Base-by-base conservation (phyloP, 2,113 vertebrate genomes). In the Atherinomorus stipes region DNA sequence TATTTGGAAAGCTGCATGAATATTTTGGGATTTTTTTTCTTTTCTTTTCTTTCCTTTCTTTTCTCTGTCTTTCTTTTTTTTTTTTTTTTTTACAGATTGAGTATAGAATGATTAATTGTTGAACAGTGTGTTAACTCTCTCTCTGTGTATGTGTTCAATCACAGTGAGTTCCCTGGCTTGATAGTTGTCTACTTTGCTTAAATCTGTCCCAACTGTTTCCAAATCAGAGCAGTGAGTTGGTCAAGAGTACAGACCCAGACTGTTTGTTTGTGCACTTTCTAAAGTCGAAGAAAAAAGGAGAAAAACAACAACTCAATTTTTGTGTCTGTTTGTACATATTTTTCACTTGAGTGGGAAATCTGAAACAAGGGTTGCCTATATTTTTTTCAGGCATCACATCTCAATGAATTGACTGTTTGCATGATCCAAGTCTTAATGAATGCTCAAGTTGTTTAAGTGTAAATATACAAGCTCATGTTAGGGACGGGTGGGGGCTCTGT, bases 251-350 rank as follows among this genome's bases (percentile, higher is more conserved):
- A 64, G 63, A 71, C 38, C 31, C 47, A 5, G 19, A 69, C 66
- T 78, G 45, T 80, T 79, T 16, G 44, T 74, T 64, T 78, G 68
- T 85, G 88, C 89, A 88, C 73, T 89, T 91, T 91, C 69, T 76
- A 50, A 62, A 47, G n/a, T n/a, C n/a, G 3, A 61, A 47, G 34
- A 71, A 34, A 49, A 11, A 64, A 31, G 10, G 49, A 21, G 53
- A 53, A 64, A 63, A 57, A 25, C 53, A 61, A 76, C 12, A 8
- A 16, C 9, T 64, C 58, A 40, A 59, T 50, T 42, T 73, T 66
- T 51, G 64, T 69, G 54, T 76, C 37, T 85, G 67, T 87, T 83
- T 91, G 83, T 69, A 88, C 54, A 87, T 83, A 84, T 66, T 67
- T 84, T 78, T 88, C 50, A 52, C 47, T 81, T 73, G 50, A 23